These are phyloP conservation scores for Axea sp. DNA, from an alignment of 2,888 invertebrate species.

Conservation along the genomic window DNA sequence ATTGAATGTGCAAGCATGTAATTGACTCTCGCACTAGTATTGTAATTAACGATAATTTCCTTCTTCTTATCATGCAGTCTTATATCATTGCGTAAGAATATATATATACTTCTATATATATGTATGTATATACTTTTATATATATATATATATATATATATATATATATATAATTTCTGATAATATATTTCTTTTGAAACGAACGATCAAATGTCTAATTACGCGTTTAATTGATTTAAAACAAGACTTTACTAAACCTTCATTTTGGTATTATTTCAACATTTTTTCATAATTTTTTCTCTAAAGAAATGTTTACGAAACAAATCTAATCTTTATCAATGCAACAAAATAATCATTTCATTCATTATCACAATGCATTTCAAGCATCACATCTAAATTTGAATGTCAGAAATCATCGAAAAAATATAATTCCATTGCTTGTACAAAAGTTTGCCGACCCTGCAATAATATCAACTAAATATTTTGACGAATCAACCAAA, in stretches of 20 bases:
- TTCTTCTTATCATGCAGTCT: conserved; percentile 9
- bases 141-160: not conserved
- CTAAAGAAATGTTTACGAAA: too few relatives aligned
- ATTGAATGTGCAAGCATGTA: not conserved
- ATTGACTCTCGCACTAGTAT: conserved; percentile 9
- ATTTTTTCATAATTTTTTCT: conserved; percentile 21
- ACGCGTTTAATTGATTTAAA: conserved; percentile 34
- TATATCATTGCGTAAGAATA: not conserved
- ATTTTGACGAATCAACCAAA: too few relatives aligned
- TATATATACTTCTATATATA: not conserved
- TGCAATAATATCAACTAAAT: too few relatives aligned
- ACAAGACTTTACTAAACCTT: conserved; percentile 13
- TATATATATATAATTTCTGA: conserved; percentile 1
- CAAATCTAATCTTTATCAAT: conserved; percentile 9
- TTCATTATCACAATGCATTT: too few relatives aligned
- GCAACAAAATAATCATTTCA: conserved; percentile 16
- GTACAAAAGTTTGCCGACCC: too few relatives aligned
- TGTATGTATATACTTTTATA: not conserved
- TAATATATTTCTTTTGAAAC: conserved; percentile 31
- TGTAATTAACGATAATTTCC: conserved; percentile 25
- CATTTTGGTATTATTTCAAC: conserved; percentile 1
- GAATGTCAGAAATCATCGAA: not conserved
- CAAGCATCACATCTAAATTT: too few relatives aligned
- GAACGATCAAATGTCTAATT: conserved; percentile 42
- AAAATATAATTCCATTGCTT: too few relatives aligned